Evolutionary conservation across 2,113 vertebrate species (phyloP).

Genomic region (Psammodynastes pulverulentus): DNA sequence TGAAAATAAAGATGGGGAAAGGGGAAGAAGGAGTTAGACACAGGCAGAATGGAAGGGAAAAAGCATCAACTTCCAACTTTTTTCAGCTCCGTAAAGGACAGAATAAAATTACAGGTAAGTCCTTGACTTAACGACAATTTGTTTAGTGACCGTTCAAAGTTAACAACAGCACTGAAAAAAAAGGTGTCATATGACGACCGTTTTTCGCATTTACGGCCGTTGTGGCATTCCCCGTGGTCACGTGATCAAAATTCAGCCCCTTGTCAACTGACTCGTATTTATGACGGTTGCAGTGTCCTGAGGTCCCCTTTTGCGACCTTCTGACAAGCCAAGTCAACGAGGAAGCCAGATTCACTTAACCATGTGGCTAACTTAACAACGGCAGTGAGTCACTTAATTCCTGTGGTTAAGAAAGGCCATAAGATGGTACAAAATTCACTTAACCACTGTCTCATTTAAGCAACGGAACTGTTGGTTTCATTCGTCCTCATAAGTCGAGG

Average conservation of each 20-base stretch:
- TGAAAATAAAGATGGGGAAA: background rate
- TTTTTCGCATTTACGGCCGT: background rate
- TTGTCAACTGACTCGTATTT: background rate
- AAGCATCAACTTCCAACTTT: background rate
- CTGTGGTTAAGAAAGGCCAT: too few relatives aligned
- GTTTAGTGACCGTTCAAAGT: background rate
- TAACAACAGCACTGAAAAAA: background rate
- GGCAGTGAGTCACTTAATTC: too few relatives aligned
- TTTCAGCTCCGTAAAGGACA: background rate
- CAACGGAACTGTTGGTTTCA: background rate
- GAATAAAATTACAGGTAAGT: background rate
- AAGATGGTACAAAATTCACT: background rate
- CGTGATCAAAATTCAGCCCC: background rate
- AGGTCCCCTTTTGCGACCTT: background rate
- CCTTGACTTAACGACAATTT: background rate
- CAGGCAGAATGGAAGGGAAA: background rate
- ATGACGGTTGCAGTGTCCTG: background rate
- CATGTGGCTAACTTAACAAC: background rate
- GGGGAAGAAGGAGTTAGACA: background rate
- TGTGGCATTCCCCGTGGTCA: too few relatives aligned
- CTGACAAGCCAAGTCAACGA: background rate
- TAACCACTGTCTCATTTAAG: background rate
- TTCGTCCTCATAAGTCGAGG: background rate
- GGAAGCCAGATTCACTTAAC: background rate
- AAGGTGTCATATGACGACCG: background rate